These are phyloP conservation scores for Heliothis subflexa DNA, from an alignment of 1,140 invertebrate species.

Conservation along the genomic window DNA sequence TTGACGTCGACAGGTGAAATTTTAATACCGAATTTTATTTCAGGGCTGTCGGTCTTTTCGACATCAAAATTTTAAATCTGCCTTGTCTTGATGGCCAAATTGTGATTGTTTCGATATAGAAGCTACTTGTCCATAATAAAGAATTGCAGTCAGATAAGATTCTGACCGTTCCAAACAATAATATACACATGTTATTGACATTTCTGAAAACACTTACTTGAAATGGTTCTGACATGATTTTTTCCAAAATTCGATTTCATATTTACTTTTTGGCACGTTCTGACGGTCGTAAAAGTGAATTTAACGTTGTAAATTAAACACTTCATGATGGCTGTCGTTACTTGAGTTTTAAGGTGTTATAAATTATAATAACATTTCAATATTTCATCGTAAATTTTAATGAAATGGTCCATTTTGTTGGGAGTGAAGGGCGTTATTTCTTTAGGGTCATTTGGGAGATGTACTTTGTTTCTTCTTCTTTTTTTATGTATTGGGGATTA, in stretches of 20 bases:
- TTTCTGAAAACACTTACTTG: constrained; percentile 1
- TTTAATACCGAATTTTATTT: constrained; percentile 51
- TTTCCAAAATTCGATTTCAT: neutral
- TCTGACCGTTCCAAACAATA: constrained; percentile 9
- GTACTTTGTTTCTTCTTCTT: neutral
- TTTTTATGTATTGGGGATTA: neutral
- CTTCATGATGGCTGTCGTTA: neutral
- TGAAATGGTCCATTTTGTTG: constrained; percentile 10
- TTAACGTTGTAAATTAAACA: constrained; percentile 5
- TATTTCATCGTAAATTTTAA: constrained; percentile 22
- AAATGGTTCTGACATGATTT: constrained; percentile 17
- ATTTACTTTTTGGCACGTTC: no score
- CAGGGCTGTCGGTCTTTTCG: constrained; percentile 28
- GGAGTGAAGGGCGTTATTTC: neutral
- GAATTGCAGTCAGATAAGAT: constrained; percentile 1
- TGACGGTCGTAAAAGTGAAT: constrained; percentile 16
- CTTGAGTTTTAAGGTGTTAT: constrained; percentile 21
- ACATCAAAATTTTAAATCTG: neutral
- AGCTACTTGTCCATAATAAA: constrained; percentile 2
- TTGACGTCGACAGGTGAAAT: constrained; percentile 62
- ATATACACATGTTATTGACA: constrained; percentile 10
- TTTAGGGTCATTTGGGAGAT: constrained; percentile 8
- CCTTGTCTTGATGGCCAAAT: constrained; percentile 3
- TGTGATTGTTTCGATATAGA: constrained; percentile 9
- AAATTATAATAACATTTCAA: constrained; percentile 42